These are phyloP conservation scores for Pseudorhiza aurosa DNA, from an alignment of 30 jellyfish, hydroid and myxozoan genomes.

Conservation along the genomic window DNA sequence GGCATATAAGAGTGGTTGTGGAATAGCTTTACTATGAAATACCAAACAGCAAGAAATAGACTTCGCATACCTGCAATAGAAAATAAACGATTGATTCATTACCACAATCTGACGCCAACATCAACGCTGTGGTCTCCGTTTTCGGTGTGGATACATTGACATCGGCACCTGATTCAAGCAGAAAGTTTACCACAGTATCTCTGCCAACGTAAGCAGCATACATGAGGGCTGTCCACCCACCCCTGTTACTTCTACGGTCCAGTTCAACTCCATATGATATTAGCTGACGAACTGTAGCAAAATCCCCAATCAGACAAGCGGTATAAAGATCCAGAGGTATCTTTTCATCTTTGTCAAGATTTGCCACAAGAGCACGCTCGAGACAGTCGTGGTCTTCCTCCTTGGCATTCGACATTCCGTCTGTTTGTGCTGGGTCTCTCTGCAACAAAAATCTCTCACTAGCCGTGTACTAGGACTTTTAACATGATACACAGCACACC, in stretches of 20 bases:
- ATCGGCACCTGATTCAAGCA: conserved; percentile 83
- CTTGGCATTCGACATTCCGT: too few species aligned
- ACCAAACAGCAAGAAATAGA: too few species aligned
- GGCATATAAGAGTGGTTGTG: too few species aligned
- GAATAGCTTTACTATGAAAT: too few species aligned
- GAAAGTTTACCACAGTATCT: conserved; percentile 75
- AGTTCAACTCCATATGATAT: conserved; percentile 41
- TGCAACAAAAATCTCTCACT: too few species aligned
- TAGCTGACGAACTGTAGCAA: conserved; percentile 62
- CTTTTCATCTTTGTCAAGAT: conserved; percentile 79
- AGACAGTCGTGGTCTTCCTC: conserved; percentile 40
- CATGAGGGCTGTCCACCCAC: conserved; percentile 98
- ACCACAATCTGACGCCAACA: conserved; percentile 96
- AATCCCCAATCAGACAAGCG: conserved; percentile 92
- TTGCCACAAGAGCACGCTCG: conserved; percentile 56
- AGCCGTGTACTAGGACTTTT: too few species aligned
- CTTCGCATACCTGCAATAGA: conserved; percentile 74
- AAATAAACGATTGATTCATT: conserved; percentile 87
- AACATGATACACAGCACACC: too few species aligned
- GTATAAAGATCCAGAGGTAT: conserved; percentile 83
- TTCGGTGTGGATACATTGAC: conserved; percentile 46
- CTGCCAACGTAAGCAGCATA: conserved; percentile 96
- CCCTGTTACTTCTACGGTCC: conserved; percentile 63
- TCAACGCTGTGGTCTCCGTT: conserved; percentile 84
- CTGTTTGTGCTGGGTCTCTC: too few species aligned